Conservation (phyloP, 2,797 vertebrate genomes). For the Octomys mimax region DNA sequence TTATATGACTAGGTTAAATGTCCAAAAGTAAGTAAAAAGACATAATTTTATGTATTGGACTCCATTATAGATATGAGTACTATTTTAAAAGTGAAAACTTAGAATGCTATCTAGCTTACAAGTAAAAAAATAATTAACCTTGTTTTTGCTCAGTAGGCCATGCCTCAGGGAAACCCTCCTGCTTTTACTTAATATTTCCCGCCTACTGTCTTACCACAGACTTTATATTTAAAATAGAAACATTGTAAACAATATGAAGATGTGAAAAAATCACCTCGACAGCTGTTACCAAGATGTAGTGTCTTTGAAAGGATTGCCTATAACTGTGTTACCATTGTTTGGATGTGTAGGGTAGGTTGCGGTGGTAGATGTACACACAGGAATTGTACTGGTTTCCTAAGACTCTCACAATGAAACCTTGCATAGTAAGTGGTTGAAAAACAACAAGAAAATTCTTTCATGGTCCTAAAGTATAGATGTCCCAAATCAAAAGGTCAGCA, state of each 20-base stretch:
- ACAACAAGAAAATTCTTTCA: background rate
- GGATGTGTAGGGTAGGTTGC: background rate
- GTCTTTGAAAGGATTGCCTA: background rate
- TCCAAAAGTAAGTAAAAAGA: background rate
- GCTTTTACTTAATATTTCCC: background rate
- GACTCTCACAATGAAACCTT: background rate
- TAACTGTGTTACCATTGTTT: background rate
- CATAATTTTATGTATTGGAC: background rate
- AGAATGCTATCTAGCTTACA: background rate
- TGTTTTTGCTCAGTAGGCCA: background rate
- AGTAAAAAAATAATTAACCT: background rate
- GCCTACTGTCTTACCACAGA: background rate
- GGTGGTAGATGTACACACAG: fast-evolving
- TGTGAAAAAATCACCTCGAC: background rate
- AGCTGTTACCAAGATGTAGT: too few relatives aligned
- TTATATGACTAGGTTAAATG: background rate
- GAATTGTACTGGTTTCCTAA: background rate
- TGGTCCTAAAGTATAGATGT: background rate
- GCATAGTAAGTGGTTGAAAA: background rate
- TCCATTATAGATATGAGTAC: background rate
- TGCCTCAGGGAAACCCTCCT: background rate
- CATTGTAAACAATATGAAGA: background rate
- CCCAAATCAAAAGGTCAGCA: background rate
- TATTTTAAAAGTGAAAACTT: constrained; percentile 15
- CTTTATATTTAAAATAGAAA: background rate